Evolutionary conservation across 2,113 vertebrate genomes (phyloP), one percentile per base, ranked within the genome.

Genomic region (Psephotus haematonotus): DNA sequence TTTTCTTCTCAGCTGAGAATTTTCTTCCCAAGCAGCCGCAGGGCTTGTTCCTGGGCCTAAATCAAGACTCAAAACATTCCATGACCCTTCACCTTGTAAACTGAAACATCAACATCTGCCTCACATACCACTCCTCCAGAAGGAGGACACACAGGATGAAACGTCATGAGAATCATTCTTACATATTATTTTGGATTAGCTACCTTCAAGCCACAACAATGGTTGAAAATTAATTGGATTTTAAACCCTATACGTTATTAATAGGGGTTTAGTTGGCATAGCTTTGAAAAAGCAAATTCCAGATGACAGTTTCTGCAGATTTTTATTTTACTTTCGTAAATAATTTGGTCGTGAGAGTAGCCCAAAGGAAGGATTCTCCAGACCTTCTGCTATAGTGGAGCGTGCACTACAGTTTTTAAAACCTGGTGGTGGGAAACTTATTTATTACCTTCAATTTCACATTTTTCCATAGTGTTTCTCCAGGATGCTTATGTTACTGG

Each of bases 1-100:
- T 97, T 96, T 96, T 95, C 62, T 87, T 95, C 93, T 96, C 96
- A 96, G 95, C 44, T 93, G 77, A 93, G 92, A 97, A 96, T 96
- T 89, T 93, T 93, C 93, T 96, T 96, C 88, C 96, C 93, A 96
- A 96, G 93, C 70, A 93, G 92, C 74, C 16, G 0, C 77, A 89
- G 80, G 62, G 81, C 43, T 96, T 12, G 11, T 96, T 96, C 86
- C 89, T 77, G 65, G 25, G 83, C 86, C 91, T 94, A 95, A 97
- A 95, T 87, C 77, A 81, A 91, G 94, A 96, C 81, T 92, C 65
- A 95, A 93, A 97, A 96, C 92, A 95, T 96, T 97, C 93, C 95
- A 89, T 0, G 43, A 95, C 74, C 82, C 74, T 91, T 93, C 8
- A 2, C 82, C 82, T 88, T 94, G n/a, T 79, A 82, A 95, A 92